These are phyloP conservation scores for Stenolophus ochropezus DNA, from an alignment of 2,888 invertebrate genomes.

Conservation along the genomic window DNA sequence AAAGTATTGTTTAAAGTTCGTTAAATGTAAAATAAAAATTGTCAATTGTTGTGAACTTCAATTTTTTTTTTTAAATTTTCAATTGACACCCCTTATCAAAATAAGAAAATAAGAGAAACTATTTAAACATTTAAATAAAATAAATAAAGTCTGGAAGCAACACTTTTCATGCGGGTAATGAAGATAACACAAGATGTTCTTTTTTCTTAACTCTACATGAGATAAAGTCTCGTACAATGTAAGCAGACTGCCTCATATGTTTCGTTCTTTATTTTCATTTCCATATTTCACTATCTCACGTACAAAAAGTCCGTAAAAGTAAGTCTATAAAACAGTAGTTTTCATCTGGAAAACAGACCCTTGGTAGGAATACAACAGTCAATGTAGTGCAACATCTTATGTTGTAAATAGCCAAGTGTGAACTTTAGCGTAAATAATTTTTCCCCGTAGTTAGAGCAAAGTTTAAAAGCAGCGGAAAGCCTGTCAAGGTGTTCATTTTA, in stretches of 20 bases:
- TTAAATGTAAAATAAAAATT: no score
- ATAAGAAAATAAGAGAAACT: no score
- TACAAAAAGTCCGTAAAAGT: background rate
- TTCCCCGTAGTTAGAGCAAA: background rate
- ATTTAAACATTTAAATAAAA: no score
- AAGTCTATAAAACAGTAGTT: background rate
- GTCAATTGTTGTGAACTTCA: no score
- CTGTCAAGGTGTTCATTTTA: conserved; percentile 25
- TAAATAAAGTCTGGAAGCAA: no score
- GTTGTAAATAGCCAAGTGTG: background rate
- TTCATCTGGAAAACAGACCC: background rate
- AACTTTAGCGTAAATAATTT: conserved; percentile 12
- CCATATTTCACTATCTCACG: background rate
- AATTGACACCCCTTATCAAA: no score
- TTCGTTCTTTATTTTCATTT: background rate
- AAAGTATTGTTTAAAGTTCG: no score
- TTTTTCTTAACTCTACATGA: background rate
- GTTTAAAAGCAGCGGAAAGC: background rate
- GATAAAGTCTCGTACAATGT: background rate
- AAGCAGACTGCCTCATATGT: background rate
- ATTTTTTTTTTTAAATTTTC: no score
- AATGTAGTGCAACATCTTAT: background rate
- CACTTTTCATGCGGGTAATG: background rate
- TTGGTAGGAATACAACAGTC: background rate
- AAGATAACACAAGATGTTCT: background rate